Evolutionary conservation across 2,888 invertebrate species (phyloP).

Genomic region (Kryphioiulus occultus): DNA sequence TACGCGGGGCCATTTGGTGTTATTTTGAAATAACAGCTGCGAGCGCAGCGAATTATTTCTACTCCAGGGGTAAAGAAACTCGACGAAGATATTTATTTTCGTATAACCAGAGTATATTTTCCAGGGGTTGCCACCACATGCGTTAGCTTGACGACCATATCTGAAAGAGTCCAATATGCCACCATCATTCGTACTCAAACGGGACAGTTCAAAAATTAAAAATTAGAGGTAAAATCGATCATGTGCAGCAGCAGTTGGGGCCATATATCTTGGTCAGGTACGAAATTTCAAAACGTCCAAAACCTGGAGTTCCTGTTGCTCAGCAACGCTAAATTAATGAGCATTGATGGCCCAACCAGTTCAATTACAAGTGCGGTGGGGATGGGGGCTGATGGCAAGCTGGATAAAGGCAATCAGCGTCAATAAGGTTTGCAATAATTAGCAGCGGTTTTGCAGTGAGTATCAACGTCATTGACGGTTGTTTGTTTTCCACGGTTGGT

Average conservation of each 20-base stretch:
- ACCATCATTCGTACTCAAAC: too few relatives aligned
- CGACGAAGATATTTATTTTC: not conserved
- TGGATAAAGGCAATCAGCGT: not conserved
- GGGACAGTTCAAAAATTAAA: too few relatives aligned
- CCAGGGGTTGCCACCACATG: not conserved
- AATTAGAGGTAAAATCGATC: too few relatives aligned
- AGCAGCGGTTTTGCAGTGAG: not conserved
- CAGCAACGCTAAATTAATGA: not conserved
- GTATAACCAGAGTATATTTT: not conserved
- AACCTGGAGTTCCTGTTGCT: not conserved
- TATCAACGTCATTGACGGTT: not conserved
- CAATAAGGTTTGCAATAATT: constrained; percentile 7
- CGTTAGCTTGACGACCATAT: not conserved
- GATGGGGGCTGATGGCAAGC: not conserved
- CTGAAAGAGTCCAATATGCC: too few relatives aligned
- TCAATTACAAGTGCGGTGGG: not conserved
- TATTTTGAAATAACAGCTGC: too few relatives aligned
- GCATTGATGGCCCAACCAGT: not conserved
- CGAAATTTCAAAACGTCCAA: not conserved
- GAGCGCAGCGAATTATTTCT: too few relatives aligned
- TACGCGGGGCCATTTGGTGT: too few relatives aligned
- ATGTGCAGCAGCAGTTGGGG: too few relatives aligned
- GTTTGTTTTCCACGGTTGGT: not conserved
- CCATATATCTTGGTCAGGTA: too few relatives aligned
- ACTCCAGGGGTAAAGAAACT: too few relatives aligned